phyloP scores from a whole-genome alignment of 2,888 invertebrate species.

The Agriopis aurantiaria region DNA sequence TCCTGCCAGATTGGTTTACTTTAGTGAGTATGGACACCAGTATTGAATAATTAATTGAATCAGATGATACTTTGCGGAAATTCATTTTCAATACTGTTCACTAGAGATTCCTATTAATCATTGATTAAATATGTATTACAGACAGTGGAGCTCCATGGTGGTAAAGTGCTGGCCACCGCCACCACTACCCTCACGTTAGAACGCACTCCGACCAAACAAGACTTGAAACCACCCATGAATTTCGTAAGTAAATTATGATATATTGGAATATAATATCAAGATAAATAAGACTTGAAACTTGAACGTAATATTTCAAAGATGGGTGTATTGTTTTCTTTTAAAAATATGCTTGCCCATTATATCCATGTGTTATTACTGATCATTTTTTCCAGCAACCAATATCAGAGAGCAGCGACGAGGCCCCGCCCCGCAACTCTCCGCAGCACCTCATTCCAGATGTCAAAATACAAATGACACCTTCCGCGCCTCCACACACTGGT shows the following conservation, averaged over 20 bases:
- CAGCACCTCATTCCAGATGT: slow-evolving; percentile 51
- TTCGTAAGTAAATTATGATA: slow-evolving; percentile 65
- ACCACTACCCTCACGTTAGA: slow-evolving; percentile 82
- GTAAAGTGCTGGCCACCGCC: slow-evolving; percentile 82
- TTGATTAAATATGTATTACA: slow-evolving; percentile 39
- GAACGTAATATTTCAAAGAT: too few relatives aligned
- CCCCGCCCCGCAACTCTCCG: slow-evolving; percentile 64
- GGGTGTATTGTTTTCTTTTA: too few relatives aligned
- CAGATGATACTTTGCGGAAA: too few relatives aligned
- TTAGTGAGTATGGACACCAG: too few relatives aligned
- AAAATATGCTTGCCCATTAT: too few relatives aligned
- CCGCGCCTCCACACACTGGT: slow-evolving; percentile 76
- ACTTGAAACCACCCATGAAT: slow-evolving; percentile 77
- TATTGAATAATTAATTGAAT: too few relatives aligned
- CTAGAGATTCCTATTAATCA: too few relatives aligned
- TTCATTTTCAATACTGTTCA: too few relatives aligned
- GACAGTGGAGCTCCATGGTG: slow-evolving; percentile 80
- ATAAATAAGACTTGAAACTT: not conserved
- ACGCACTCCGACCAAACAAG: slow-evolving; percentile 73
- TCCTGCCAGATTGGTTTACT: too few relatives aligned
- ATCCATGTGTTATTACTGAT: not conserved
- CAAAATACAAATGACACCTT: slow-evolving; percentile 61
- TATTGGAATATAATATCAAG: not conserved
- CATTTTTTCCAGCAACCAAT: slow-evolving; percentile 69
- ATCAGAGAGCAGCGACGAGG: slow-evolving; percentile 82